phyloP scores from a whole-genome alignment of 2,888 invertebrate species.

The Epirrhoe tristata region DNA sequence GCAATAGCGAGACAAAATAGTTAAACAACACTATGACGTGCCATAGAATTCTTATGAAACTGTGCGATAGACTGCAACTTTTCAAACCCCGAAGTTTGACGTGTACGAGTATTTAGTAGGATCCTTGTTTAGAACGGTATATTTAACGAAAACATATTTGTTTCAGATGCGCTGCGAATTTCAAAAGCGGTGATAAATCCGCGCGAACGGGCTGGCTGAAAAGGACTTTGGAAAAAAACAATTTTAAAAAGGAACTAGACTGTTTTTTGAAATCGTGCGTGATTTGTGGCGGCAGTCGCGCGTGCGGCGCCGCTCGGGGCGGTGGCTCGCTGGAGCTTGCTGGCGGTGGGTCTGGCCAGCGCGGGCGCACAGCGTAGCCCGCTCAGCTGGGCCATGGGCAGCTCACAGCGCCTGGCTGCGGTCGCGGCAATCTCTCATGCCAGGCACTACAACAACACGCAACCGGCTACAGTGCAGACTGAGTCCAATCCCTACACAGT shows the following conservation, averaged over 20 bases:
- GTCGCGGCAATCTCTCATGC: slow-evolving; percentile 81
- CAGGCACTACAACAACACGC: slow-evolving; percentile 77
- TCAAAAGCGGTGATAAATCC: slow-evolving; percentile 46
- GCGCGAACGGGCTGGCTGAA: slow-evolving; percentile 45
- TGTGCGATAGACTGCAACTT: no score
- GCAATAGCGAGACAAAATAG: no score
- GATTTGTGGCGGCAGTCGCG: slow-evolving; percentile 64
- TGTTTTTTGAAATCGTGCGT: slow-evolving; percentile 21
- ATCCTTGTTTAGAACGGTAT: not conserved
- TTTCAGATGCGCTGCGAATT: slow-evolving; percentile 59
- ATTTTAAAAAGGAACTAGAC: slow-evolving; percentile 47
- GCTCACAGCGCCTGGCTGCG: slow-evolving; percentile 87
- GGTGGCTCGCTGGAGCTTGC: slow-evolving; percentile 74
- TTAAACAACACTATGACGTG: no score
- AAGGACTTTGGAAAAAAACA: slow-evolving; percentile 31
- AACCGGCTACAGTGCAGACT: slow-evolving; percentile 68
- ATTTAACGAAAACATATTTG: slow-evolving; percentile 46
- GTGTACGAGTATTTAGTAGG: no score
- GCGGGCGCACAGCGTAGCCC: slow-evolving; percentile 80
- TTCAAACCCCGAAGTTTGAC: no score
- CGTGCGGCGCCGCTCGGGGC: slow-evolving; percentile 67
- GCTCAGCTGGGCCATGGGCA: slow-evolving; percentile 87
- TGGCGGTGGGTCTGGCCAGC: slow-evolving; percentile 71
- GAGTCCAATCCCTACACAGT: slow-evolving; percentile 70
- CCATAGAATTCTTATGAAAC: no score